Evolutionary conservation across 2,113 vertebrate genomes (phyloP), one percentile per base, ranked within the genome.

Genomic region (Murina feae): DNA sequence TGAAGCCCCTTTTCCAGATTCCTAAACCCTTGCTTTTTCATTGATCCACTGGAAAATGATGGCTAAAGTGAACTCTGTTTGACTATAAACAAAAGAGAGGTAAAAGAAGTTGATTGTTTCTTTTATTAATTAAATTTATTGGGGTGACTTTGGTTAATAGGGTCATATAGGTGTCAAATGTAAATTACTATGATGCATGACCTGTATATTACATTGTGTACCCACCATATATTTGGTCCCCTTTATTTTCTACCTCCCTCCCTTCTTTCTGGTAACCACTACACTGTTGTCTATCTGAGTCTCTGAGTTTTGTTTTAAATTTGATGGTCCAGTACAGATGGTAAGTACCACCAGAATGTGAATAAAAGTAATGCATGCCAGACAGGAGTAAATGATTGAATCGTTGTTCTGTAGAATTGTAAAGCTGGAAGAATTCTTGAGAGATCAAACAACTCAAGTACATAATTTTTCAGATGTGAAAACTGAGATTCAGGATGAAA

Each of bases 381-480:
- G 21, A 53, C 32, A 68, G n/a, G 93, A 91, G 65, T 32, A 87
- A 86, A 53, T 89, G 44, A 78, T n/a, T 11, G 39, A 58, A 75
- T 47, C 37, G 65, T 2, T 65, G 42, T 49, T 93, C 65, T 65
- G 9, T 10, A 65, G 35, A 47, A 55, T 69, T 75, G 28, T 49
- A 87, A 95, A 90, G 11, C 49, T 82, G 21, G 5, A 84, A 90
- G 35, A 87, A 39, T n/a, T 47, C 32, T 82, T 72, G 32, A 72
- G 39, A 51, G 53, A 63, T 69, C 21, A 18, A 53, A 63, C 68
- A 37, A 51, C 9, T 5, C 8, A 84, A 44, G 11, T 4, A 49
- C 58, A 72, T 60, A 32, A 60, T 85, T 95, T 92, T 86, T 66
- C 76, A 69, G 21, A 86, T 49, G 4, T 78, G 80, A 92, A 94